phyloP scores from a whole-genome alignment of 2,113 vertebrate species.

The Sinocyclocheilus grahami region DNA sequence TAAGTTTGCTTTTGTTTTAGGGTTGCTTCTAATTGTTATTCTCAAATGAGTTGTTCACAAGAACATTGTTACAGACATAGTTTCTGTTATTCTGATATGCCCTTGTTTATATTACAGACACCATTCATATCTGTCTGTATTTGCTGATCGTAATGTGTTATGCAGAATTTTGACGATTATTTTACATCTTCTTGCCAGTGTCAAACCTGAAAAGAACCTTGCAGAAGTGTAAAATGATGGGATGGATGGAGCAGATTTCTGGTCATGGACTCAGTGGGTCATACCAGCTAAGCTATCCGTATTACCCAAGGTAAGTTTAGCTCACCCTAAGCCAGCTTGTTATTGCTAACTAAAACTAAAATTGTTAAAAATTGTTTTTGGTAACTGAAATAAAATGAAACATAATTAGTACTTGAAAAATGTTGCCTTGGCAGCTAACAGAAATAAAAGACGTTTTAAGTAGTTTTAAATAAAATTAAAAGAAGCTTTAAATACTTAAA shows the following conservation, averaged over 20 bases:
- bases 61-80: background rate
- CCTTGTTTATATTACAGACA: background rate
- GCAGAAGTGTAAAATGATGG: constrained; percentile 94
- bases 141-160: background rate
- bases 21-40: background rate
- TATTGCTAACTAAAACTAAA: background rate
- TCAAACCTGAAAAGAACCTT: constrained; percentile 90
- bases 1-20: background rate
- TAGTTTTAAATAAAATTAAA: no score
- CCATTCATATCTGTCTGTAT: background rate
- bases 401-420: no score
- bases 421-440: no score
- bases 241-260: constrained; percentile 99
- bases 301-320: constrained; percentile 86
- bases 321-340: background rate
- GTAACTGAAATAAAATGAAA: background rate
- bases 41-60: background rate
- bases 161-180: background rate
- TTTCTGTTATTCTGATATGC: background rate
- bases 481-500: no score
- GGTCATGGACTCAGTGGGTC: constrained; percentile 97
- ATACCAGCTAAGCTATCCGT: constrained; percentile 94
- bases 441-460: no score
- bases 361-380: background rate
- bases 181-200: constrained; percentile 73